Evolutionary conservation across 2,888 invertebrate species (phyloP).

Genomic region (Plebejus melissa): DNA sequence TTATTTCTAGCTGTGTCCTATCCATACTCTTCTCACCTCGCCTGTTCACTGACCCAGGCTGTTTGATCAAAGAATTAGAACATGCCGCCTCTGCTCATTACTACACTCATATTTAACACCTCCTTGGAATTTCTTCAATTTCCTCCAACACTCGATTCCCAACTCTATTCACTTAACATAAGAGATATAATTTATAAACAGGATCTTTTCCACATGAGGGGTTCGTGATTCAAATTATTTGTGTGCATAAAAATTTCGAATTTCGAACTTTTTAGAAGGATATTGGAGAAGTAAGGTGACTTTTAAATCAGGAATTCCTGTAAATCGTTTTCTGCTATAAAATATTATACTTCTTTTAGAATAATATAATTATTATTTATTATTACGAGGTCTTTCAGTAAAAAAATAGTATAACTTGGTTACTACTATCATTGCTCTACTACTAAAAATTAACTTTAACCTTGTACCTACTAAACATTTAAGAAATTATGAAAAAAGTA

Average conservation of each 20-base stretch:
- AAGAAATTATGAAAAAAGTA: no score
- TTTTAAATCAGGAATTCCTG: no score
- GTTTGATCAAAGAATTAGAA: constrained; percentile 60
- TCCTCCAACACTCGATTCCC: background rate
- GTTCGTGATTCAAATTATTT: constrained; percentile 20
- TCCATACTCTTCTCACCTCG: constrained; percentile 19
- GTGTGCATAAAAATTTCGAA: background rate
- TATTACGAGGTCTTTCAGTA: no score
- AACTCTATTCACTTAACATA: background rate
- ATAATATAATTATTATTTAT: no score
- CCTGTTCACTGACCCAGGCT: constrained; percentile 65
- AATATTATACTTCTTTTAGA: no score
- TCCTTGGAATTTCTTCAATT: constrained; percentile 44
- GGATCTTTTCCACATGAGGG: background rate
- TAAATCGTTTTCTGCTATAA: no score
- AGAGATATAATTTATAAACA: background rate
- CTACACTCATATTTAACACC: constrained; percentile 59
- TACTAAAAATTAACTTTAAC: no score
- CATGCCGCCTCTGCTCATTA: constrained; percentile 54
- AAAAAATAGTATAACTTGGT: no score
- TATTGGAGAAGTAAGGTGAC: no score
- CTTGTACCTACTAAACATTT: no score
- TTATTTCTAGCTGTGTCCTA: constrained; percentile 2
- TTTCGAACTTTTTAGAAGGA: background rate
- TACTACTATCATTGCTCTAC: no score